Evolutionary conservation across 2,797 vertebrate species (phyloP).

Genomic region (Chanos chanos): DNA sequence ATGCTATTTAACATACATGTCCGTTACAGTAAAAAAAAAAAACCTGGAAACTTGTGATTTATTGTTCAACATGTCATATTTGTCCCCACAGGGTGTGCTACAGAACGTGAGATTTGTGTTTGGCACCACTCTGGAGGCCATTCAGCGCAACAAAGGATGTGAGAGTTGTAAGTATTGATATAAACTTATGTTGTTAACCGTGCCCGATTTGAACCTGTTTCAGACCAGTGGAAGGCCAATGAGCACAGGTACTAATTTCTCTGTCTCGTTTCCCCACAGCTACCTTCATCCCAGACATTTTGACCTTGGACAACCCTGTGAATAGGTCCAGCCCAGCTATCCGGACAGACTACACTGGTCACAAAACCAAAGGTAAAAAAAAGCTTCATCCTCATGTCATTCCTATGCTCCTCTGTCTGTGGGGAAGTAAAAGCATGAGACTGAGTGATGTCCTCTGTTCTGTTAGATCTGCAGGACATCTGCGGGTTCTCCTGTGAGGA

Average conservation of each 20-base stretch:
- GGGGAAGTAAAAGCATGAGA: conserved; percentile 27
- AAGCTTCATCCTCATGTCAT: too few relatives aligned
- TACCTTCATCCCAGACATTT: conserved; percentile 76
- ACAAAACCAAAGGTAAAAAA: conserved; percentile 85
- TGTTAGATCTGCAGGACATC: conserved; percentile 79
- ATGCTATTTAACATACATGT: too few relatives aligned
- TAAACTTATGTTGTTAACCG: background rate
- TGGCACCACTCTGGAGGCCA: conserved; percentile 85
- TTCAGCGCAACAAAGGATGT: conserved; percentile 95
- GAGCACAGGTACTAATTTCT: background rate
- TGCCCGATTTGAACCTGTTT: conserved; percentile 12
- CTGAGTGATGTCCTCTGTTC: background rate
- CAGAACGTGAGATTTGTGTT: conserved; percentile 97
- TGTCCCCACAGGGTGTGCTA: conserved; percentile 84
- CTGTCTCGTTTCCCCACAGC: conserved; percentile 49
- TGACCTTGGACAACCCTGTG: conserved; percentile 88
- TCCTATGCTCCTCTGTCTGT: too few relatives aligned
- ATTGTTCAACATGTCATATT: conserved; percentile 3
- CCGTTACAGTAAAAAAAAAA: too few relatives aligned
- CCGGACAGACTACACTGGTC: conserved; percentile 88
- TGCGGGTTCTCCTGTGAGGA: conserved; percentile 97
- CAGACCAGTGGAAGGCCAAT: background rate
- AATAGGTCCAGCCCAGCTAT: conserved; percentile 94
- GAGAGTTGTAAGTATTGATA: conserved; percentile 79
- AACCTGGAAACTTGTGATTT: background rate